These are phyloP conservation scores for Parauchenoglanis ngamensis DNA, from an alignment of 2,797 vertebrate genomes.

Conservation along the genomic window DNA sequence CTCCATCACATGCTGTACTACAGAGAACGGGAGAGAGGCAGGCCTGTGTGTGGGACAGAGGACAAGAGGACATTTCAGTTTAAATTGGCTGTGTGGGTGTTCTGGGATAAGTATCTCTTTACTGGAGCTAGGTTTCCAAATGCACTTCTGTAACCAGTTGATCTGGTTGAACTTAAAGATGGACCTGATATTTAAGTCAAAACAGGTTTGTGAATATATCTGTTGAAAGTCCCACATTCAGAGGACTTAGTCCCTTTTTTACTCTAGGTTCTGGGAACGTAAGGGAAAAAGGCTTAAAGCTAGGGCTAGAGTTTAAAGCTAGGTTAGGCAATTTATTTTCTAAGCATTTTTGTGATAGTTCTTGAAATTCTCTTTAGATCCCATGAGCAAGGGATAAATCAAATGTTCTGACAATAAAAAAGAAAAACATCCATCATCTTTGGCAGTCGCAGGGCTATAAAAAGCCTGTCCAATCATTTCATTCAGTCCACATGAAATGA, in stretches of 20 bases:
- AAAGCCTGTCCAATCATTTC: too few species aligned
- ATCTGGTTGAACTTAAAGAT: not conserved
- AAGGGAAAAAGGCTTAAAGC: not conserved
- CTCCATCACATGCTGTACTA: not conserved
- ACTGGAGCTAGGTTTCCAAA: not conserved
- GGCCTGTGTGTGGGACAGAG: conserved; percentile 1
- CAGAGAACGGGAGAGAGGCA: not conserved
- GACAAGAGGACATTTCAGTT: conserved; percentile 7
- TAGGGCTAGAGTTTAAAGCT: too few species aligned
- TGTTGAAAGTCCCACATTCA: not conserved
- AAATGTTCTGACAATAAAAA: too few species aligned
- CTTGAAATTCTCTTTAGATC: too few species aligned
- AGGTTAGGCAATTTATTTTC: too few species aligned
- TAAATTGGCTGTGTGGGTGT: conserved; percentile 33
- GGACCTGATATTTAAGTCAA: not conserved
- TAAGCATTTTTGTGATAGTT: too few species aligned
- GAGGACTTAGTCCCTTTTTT: not conserved
- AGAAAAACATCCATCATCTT: too few species aligned
- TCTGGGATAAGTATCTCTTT: conserved; percentile 36
- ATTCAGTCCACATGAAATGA: too few species aligned
- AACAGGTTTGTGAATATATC: not conserved
- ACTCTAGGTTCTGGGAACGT: not conserved
- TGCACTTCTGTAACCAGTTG: not conserved
- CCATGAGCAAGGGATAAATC: too few species aligned
- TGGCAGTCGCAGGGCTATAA: too few species aligned